Evolutionary conservation across 1,140 invertebrate genomes (phyloP), one percentile per base, ranked within the genome.

Genomic region (Telenomus remus): DNA sequence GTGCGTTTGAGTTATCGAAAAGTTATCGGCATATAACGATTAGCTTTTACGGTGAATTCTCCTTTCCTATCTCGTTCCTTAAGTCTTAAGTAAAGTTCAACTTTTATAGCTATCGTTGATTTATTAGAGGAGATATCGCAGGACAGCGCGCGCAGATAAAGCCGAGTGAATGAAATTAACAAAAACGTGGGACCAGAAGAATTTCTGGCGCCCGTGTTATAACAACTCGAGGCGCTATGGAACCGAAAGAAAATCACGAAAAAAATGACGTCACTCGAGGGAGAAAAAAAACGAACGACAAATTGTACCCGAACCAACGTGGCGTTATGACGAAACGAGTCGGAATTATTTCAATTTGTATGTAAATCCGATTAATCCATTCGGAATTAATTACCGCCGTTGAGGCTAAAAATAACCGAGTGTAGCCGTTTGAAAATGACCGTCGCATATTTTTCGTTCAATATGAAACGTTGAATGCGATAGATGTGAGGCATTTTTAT

Each of bases 51-150:
- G 16, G 49, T 11, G 44, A 65, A 74, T 13, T 13, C 4, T 66
- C 56, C 71, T 55, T 57, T 34, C 54, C 44, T 63, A 56, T 74
- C 71, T 65, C 60, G 64, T 27, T 27, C 19, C 19, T 27, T 27
- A 27, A 27, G 50, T 43, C 47, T 74, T 68, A 68, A 63, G 63
- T 68, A 50, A 68, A 57, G 51, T 74, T 68, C 64, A 68, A 53
- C 56, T 74, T 74, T 74, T 74, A 68, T 44, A 57, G 64, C 71
- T 74, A 74, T 68, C 64, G 37, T 63, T 75, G 72, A 75, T 75
- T 75, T 75, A 75, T 69, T 64, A 57, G 11, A 48, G 11, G 27
- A 76, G 72, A 76, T 76, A 76, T 35, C 42, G 19, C 5, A 43
- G 43, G 43, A 76, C 72, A 69, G 65, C 72, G 49, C 34, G 35